These are phyloP conservation scores for Gordius sp. DNA, from an alignment of 2,888 invertebrate species.

Conservation along the genomic window DNA sequence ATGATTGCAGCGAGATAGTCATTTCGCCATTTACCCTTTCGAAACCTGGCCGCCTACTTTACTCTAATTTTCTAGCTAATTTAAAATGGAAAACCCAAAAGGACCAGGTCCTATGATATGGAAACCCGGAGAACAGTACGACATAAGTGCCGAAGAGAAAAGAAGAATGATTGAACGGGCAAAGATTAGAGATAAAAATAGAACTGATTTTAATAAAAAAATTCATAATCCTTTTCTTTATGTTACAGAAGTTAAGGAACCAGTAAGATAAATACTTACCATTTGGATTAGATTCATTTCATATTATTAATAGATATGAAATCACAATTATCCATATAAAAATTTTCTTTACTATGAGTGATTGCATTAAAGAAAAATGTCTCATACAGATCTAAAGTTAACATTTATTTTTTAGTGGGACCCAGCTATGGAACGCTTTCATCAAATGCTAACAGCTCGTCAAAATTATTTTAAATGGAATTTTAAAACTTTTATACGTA, in stretches of 20 bases:
- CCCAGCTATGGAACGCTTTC: background rate
- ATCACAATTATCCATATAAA: slow-evolving; percentile 9
- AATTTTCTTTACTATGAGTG: background rate
- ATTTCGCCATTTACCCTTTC: no score
- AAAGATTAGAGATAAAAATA: background rate
- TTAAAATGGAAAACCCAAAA: no score
- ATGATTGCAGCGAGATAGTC: no score
- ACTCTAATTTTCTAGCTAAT: no score
- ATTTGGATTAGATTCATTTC: slow-evolving; percentile 3
- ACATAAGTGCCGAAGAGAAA: slow-evolving; percentile 6
- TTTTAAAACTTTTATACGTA: slow-evolving; percentile 2
- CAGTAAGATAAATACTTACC: slow-evolving; percentile 10
- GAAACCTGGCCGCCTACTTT: no score
- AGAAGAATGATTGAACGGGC: background rate
- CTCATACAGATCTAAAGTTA: slow-evolving; percentile 10
- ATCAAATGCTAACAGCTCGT: background rate
- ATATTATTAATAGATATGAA: background rate
- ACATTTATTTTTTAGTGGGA: slow-evolving; percentile 15
- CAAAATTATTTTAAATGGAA: background rate
- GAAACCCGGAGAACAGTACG: slow-evolving; percentile 12
- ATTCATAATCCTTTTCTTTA: background rate
- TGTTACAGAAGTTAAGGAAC: background rate
- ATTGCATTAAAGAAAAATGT: background rate
- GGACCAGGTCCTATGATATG: slow-evolving; percentile 9
- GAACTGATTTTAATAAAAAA: background rate